Conservation (phyloP, 2,113 vertebrate genomes). For the Lampris incognitus region DNA sequence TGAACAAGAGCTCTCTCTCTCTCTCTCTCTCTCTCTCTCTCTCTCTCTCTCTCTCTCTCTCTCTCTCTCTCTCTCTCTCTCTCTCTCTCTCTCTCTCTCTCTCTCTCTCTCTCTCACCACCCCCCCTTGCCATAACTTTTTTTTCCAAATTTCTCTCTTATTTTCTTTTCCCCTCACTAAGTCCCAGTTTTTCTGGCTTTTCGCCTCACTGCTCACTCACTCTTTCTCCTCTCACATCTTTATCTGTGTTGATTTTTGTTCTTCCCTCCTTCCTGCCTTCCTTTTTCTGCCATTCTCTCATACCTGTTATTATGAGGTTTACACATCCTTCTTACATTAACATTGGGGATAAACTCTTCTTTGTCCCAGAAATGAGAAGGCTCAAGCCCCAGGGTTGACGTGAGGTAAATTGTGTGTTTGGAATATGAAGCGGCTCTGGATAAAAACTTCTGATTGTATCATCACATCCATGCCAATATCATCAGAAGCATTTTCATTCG, state of each 20-base stretch:
- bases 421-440: conserved; percentile 15
- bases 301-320: conserved; percentile 59
- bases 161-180: conserved; percentile 72
- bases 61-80: conserved; percentile 32
- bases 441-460: conserved; percentile 36
- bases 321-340: conserved; percentile 48
- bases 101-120: conserved; percentile 27
- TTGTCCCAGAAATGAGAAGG: conserved; percentile 17
- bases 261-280: conserved; percentile 33
- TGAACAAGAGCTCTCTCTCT: conserved; percentile 81
- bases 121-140: conserved; percentile 71
- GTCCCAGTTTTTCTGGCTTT: conserved; percentile 69
- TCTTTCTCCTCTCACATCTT: conserved; percentile 56
- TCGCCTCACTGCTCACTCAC: conserved; percentile 49
- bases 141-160: conserved; percentile 77
- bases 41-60: conserved; percentile 39
- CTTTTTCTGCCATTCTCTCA: conserved; percentile 43
- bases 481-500: conserved; percentile 21
- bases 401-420: conserved; percentile 55
- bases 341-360: conserved; percentile 34
- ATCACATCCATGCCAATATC: conserved; percentile 13
- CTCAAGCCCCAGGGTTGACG: conserved; percentile 47
- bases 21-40: conserved; percentile 52
- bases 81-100: conserved; percentile 34
- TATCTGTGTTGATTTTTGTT: conserved; percentile 52